Evolutionary conservation across 2,888 invertebrate species (phyloP), one percentile per base, ranked within the genome.

Genomic region (Standfussiana lucernea): DNA sequence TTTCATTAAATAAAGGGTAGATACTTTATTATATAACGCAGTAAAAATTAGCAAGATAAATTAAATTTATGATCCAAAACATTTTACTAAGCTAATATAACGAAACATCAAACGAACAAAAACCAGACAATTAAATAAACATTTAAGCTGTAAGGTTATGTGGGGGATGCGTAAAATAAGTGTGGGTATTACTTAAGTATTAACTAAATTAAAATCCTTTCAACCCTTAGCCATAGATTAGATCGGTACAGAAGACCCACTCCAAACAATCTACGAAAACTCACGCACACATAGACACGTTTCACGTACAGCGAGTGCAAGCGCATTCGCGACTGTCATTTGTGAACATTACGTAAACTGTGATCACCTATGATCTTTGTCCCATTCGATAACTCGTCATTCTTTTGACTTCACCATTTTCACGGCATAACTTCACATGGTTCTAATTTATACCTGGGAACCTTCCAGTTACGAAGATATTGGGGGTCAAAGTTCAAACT

Each of bases 111-210:
- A 42, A 45, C 37, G 2, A 37, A 40, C 28, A 24, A 67, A 79
- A 70, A 18, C 32, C 66, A 66, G 21, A 32, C 37, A 67, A 37
- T 61, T 66, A 32, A 78, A 32, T 40, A 65, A 79, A 65, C 32
- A 80, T 80, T 72, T 40, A 21, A 47, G 28, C 35, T 47, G 56
- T 15, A 24, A 69, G 56, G 18, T 80, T 73, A 32, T 59, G 50
- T 13, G 24, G 21, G 21, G 3, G 61, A 50, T 53, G 35, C 13
- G 24, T 81, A 37, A 61, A 61, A 65, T 61, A 66, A 53, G 32
- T n/a, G 45, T 13, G 15, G 3, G 15, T 50, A 59, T 72, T 24
- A 50, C 35, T 35, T 56, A 8, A 32, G 21, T 15, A n/a, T 45
- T 5, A 40, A 66, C 4, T 66, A 15, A 15, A 32, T 10, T 32